Conservation (phyloP, 2,797 vertebrate species). For the Myotis daubentonii region DNA sequence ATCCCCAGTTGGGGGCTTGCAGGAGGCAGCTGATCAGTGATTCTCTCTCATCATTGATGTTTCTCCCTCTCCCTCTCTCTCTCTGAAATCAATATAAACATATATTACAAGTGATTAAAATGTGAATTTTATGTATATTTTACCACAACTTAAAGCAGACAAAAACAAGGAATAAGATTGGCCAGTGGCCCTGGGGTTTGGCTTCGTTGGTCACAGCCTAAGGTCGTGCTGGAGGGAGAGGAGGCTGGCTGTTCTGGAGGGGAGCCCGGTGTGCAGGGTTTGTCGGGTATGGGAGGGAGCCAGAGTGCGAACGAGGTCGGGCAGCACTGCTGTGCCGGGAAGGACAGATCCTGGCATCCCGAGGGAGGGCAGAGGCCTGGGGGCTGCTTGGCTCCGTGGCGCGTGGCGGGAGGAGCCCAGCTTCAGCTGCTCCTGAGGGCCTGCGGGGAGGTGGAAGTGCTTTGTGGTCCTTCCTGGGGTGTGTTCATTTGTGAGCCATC, state of each 20-base stretch:
- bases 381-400: neutral
- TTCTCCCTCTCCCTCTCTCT: no score
- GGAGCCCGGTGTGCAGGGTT: fast-evolving
- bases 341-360: fast-evolving
- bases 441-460: neutral
- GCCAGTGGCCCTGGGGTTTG: fast-evolving
- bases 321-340: fast-evolving
- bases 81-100: no score
- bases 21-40: no score
- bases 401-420: neutral
- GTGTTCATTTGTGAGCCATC: neutral
- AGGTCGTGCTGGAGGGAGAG: fast-evolving
- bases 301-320: neutral
- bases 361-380: neutral
- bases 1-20: no score
- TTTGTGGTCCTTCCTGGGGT: neutral
- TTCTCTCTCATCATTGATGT: no score
- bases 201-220: fast-evolving
- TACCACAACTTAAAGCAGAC: neutral
- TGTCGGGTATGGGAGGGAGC: neutral
- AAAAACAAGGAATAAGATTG: neutral
- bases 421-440: neutral
- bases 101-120: neutral
- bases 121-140: neutral
- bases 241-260: neutral